A percentile compares a stretch with the other conserved stretches of the same genome.
Evolutionary conservation across 1,140 invertebrate species (phyloP).

Genomic region (Papilio glaucus): DNA sequence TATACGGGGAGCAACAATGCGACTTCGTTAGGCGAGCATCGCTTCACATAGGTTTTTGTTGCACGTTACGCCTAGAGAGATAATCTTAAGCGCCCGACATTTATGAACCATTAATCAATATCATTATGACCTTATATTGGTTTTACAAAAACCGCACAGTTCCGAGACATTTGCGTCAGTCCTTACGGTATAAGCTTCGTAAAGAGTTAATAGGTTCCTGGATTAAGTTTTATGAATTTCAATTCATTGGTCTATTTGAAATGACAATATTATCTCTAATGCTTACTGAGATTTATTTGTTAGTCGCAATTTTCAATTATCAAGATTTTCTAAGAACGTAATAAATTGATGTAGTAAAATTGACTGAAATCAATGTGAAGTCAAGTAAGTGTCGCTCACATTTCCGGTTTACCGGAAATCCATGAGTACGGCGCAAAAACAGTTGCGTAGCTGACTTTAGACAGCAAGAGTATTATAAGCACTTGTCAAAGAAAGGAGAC

Average conservation of each 20-base stretch:
- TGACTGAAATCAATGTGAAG: no score
- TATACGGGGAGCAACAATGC: conserved; percentile 65
- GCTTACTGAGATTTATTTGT: no score
- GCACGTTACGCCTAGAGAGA: conserved; percentile 57
- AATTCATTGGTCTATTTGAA: neutral
- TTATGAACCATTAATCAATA: conserved; percentile 64
- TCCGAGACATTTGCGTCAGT: conserved; percentile 22
- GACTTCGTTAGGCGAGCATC: conserved; percentile 70
- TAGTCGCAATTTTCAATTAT: no score
- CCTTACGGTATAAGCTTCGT: neutral
- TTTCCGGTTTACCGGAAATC: no score
- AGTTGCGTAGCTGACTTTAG: no score
- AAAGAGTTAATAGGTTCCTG: neutral
- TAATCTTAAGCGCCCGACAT: conserved; percentile 52
- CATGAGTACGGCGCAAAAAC: no score
- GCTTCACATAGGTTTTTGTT: conserved; percentile 58
- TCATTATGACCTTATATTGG: conserved; percentile 44
- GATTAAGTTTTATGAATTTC: neutral
- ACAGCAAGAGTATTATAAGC: no score
- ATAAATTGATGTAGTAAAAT: no score
- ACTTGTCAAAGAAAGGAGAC: no score
- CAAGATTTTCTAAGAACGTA: no score
- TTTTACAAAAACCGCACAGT: conserved; percentile 35
- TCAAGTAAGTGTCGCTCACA: no score
- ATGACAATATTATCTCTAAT: neutral